These are phyloP conservation scores for Bombyx mandarina DNA, from an alignment of 1,140 invertebrate genomes.

Conservation along the genomic window DNA sequence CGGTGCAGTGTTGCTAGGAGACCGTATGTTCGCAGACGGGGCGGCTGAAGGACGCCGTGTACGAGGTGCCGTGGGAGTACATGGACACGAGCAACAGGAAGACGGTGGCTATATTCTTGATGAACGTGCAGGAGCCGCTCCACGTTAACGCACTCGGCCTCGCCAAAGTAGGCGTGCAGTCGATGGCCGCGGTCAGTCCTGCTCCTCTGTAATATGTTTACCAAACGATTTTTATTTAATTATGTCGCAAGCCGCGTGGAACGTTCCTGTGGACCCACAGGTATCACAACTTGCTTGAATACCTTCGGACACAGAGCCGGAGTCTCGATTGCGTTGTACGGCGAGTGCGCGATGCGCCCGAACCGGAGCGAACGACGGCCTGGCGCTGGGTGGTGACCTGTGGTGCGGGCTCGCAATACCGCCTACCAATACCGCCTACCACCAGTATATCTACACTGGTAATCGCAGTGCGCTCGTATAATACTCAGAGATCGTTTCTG, in stretches of 20 bases:
- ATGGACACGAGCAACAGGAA: conserved; percentile 22
- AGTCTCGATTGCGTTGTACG: not conserved
- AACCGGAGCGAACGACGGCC: too few species aligned
- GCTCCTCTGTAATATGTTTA: not conserved
- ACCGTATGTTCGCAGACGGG: conserved; percentile 15
- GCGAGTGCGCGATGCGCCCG: not conserved
- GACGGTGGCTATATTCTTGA: conserved; percentile 19
- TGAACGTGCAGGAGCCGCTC: conserved; percentile 16
- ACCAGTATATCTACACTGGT: too few species aligned
- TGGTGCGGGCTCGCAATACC: too few species aligned
- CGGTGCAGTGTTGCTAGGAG: too few species aligned
- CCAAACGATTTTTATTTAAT: not conserved
- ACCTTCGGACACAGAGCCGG: not conserved
- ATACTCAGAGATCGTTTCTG: not conserved
- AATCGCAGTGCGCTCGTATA: too few species aligned
- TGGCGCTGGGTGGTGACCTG: too few species aligned
- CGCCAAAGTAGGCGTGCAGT: conserved; percentile 21
- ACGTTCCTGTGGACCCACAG: too few species aligned
- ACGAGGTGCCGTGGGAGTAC: conserved; percentile 22
- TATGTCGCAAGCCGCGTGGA: not conserved
- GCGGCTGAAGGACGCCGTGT: conserved; percentile 18
- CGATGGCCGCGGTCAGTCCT: conserved; percentile 22
- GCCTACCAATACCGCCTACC: too few species aligned
- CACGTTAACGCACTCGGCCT: conserved; percentile 24
- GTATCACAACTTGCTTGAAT: not conserved